phyloP scores from a whole-genome alignment of 2,888 invertebrate species.

The Limenitis camilla region DNA sequence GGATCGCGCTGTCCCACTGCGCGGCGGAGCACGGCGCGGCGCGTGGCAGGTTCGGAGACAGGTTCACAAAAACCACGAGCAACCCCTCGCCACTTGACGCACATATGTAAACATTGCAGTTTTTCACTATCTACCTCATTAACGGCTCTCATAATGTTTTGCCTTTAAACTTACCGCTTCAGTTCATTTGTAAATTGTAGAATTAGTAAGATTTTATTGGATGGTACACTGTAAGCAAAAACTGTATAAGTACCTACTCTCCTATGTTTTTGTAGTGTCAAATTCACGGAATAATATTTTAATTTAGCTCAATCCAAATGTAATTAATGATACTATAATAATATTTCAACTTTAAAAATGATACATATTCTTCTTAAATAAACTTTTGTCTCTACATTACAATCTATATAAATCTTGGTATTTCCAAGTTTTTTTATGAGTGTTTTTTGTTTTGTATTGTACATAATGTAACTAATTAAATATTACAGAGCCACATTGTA shows the following conservation, averaged over 20 bases:
- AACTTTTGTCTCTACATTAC: no score
- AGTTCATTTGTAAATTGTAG: neutral
- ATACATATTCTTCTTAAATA: no score
- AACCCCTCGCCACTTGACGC: neutral
- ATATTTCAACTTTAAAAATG: neutral
- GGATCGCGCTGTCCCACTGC: conserved; percentile 31
- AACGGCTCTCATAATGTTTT: neutral
- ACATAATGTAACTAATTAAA: neutral
- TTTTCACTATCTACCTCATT: neutral
- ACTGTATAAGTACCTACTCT: neutral
- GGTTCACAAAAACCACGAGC: conserved; percentile 37
- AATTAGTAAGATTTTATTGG: neutral
- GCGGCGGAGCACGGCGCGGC: neutral
- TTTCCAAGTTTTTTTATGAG: no score
- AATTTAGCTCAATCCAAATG: no score
- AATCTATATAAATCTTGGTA: no score
- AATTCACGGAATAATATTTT: no score
- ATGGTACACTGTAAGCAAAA: neutral
- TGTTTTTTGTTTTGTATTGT: no score
- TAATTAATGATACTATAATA: no score
- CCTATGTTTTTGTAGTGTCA: no score
- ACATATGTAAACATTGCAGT: conserved; percentile 5
- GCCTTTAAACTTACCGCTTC: neutral
- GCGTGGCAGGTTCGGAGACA: conserved; percentile 41
- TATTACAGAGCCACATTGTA: neutral